Percentiles rank a stretch among this genome's conserved stretches.
Conservation (phyloP, 2,888 invertebrate species). For the Pseudeuparius sepicola region DNA sequence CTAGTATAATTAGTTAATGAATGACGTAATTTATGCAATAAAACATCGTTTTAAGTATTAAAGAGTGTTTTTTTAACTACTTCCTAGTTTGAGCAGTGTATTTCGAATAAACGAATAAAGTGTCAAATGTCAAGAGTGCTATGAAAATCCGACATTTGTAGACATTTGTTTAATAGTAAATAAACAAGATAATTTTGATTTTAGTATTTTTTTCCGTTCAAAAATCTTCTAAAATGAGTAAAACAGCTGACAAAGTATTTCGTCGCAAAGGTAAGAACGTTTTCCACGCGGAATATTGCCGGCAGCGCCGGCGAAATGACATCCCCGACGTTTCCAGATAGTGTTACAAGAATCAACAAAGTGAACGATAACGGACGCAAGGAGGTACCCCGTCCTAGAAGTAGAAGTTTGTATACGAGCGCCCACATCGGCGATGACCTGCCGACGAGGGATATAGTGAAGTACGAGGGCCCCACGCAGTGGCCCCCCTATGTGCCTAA, state of each 20-base stretch:
- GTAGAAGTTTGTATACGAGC: slow-evolving; percentile 49
- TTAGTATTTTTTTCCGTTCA: slow-evolving; percentile 26
- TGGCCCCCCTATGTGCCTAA: slow-evolving; percentile 43
- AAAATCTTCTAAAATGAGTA: slow-evolving; percentile 31
- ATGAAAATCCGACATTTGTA: too few relatives aligned
- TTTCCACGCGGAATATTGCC: too few relatives aligned
- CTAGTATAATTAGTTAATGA: slow-evolving; percentile 13
- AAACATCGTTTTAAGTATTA: too few relatives aligned
- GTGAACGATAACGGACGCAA: slow-evolving; percentile 30
- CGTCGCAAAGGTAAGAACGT: slow-evolving; percentile 36
- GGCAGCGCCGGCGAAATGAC: too few relatives aligned
- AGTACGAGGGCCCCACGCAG: slow-evolving; percentile 44
- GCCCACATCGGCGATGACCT: slow-evolving; percentile 51
- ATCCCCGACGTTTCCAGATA: slow-evolving; percentile 36
- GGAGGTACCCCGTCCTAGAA: slow-evolving; percentile 49
- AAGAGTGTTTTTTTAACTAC: too few relatives aligned
- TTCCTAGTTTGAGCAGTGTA: too few relatives aligned
- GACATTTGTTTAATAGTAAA: slow-evolving; percentile 20
- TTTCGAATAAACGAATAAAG: too few relatives aligned
- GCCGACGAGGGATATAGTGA: slow-evolving; percentile 43
- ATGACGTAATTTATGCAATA: too few relatives aligned
- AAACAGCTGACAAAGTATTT: slow-evolving; percentile 34
- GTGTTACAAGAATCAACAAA: slow-evolving; percentile 34
- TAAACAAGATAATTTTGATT: slow-evolving; percentile 25
- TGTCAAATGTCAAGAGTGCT: too few relatives aligned